Base-by-base conservation (phyloP, 2,888 invertebrate genomes). In the Hirtodrosophila trivittata region DNA sequence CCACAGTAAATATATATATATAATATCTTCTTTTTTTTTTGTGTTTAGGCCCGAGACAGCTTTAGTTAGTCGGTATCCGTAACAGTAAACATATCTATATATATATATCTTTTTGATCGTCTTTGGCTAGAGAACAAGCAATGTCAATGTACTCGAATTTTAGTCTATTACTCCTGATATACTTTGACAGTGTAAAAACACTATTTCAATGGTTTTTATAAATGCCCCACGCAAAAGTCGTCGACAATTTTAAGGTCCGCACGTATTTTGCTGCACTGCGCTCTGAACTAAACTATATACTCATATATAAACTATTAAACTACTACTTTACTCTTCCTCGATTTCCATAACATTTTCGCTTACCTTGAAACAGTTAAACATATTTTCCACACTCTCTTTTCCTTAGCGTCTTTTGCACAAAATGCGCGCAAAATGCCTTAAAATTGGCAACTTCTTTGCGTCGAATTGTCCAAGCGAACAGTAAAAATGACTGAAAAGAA, bases 151-250 rank as follows among this genome's bases (percentile, higher is more conserved):
- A 89, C 89, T 89, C 88, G 89, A 89, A 89, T 88, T 88, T 88
- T 89, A 89, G 89, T 89, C 89, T 89, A 88, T 89, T 89, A 74
- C 89, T 89, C 89, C 86, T 88, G 89, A 89, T 89, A 89, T 89
- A 89, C 89, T 88, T 84, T 88, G 89, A 89, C 89, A 89, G 75
- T 82, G 88, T 88, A 86, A 88, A 78, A 75, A 74, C 69, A 60
- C 47, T 52, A 54, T 50, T 64, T 49, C 37, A 33, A 73, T 66
- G 75, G 73, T 77, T 82, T 71, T 77, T 77, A 75, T 75, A 63
- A 60, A 69, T 59, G 84, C 75, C 75, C 70, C 64, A 4, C 41
- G 56, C 51, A 43, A 59, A 74, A 86, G 88, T 88, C 89, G 86
- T 82, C 83, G 88, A 77, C 85, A 89, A 89, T 89, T 86, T 89